Base-by-base conservation (phyloP, 2,797 vertebrate genomes). In the Muraenolepis orangiensis region DNA sequence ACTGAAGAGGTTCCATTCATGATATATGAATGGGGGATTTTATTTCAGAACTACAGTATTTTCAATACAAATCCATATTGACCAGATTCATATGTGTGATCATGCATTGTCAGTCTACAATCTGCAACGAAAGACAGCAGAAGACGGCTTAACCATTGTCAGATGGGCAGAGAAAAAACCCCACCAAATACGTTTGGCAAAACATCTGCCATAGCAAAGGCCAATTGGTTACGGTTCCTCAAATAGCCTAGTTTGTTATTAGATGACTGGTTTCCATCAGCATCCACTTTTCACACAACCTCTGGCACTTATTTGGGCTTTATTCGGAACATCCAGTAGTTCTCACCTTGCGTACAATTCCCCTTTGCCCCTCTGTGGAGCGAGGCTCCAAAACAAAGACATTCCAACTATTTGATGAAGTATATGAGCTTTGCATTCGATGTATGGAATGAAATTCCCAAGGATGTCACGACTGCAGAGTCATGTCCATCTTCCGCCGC, bases 131-230 rank as follows among this genome's bases (percentile, higher is more conserved):
- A 72, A 32, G 13, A 8, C 66, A 46, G 46, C 32, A 66, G 36
- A 76, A 61, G 36, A 57, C 28, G 26, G 23, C 66, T 74, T 18
- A 74, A 78, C 69, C 73, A 36, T 38, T 68, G 40, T 68, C 69
- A 34, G 57, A 42, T 73, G 51, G 34, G 36, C 36, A 34, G 29
- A 40, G 8, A 71, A 64, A 30, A 42, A 6, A 16, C 10, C 26
- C 10, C 28, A 40, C 34, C 68, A 36, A 74, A 70, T 28, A 61
- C 18, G 40, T 38, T 38, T 38, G 36, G 36, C 36, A 38, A 38
- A 57, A 57, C 46, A 57, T 57, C 20, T 23, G 51, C 51, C 51
- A 23, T 57, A 57, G 6, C 51, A 57, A 23, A 5, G 20, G 10
- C 51, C 51, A 57, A 23, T 57, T 57, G 51, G 51, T 23, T 23